phyloP scores from a whole-genome alignment of 2,888 invertebrate genomes.

The Zaprionus lineosus region DNA sequence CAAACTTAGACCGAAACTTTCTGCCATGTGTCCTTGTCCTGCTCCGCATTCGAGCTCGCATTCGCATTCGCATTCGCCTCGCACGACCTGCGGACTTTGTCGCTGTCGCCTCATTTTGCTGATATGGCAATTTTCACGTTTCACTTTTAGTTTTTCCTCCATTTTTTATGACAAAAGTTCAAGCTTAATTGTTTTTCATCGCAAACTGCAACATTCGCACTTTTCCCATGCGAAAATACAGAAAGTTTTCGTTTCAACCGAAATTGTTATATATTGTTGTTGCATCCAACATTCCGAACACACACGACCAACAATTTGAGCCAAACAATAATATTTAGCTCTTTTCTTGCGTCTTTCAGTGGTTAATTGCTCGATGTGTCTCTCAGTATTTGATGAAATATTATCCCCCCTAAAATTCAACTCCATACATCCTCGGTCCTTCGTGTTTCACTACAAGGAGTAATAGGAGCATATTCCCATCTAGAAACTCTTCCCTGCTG shows the following conservation, averaged over 20 bases:
- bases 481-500: too few relatives aligned
- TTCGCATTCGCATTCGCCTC: slow-evolving; percentile 7
- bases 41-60: slow-evolving; percentile 11
- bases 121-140: slow-evolving; percentile 56
- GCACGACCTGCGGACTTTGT: slow-evolving; percentile 1
- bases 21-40: slow-evolving; percentile 39
- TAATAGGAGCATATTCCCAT: too few relatives aligned
- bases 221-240: slow-evolving; percentile 35
- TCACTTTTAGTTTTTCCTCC: slow-evolving; percentile 41
- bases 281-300: too few relatives aligned
- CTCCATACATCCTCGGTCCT: too few relatives aligned
- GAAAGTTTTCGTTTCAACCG: slow-evolving; percentile 35
- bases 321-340: too few relatives aligned
- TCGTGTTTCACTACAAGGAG: too few relatives aligned
- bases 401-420: too few relatives aligned
- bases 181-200: slow-evolving; percentile 71
- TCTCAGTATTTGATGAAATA: too few relatives aligned
- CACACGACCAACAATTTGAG: too few relatives aligned
- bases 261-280: slow-evolving; percentile 21
- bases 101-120: slow-evolving; percentile 59
- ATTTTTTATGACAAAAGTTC: slow-evolving; percentile 71
- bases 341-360: too few relatives aligned
- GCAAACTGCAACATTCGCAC: slow-evolving; percentile 60
- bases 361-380: too few relatives aligned
- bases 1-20: slow-evolving; percentile 50